Conservation (phyloP, 2,797 vertebrate species). For the Paramormyrops hopkinsi region DNA sequence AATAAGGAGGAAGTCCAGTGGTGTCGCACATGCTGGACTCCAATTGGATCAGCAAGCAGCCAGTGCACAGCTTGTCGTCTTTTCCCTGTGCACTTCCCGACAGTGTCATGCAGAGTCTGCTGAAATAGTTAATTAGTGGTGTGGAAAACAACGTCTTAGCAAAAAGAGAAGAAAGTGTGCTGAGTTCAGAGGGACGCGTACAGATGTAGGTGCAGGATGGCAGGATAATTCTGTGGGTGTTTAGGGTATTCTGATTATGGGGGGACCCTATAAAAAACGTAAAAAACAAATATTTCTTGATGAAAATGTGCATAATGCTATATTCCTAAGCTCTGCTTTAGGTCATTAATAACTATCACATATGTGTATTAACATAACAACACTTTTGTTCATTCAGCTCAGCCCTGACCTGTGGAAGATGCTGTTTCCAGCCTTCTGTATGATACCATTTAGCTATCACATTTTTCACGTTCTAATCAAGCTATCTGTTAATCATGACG, state of each 20-base stretch:
- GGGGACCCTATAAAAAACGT: constrained; percentile 57
- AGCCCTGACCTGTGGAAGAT: background rate
- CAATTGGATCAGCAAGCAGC: constrained; percentile 48
- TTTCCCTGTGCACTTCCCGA: constrained; percentile 51
- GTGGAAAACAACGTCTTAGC: constrained; percentile 41
- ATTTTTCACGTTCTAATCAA: background rate
- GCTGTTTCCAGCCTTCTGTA: background rate
- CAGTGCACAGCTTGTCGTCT: constrained; percentile 47
- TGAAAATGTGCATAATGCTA: constrained; percentile 20
- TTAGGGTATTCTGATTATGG: constrained; percentile 55
- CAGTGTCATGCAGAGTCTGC: constrained; percentile 39
- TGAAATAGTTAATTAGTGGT: constrained; percentile 43
- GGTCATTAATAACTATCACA: background rate
- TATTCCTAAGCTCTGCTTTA: background rate
- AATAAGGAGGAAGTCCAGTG: constrained; percentile 61
- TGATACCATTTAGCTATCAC: background rate
- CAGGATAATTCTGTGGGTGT: constrained; percentile 67
- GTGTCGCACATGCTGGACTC: constrained; percentile 49
- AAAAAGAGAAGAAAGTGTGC: constrained; percentile 43
- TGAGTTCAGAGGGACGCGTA: constrained; percentile 63
- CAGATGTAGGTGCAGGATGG: constrained; percentile 74
- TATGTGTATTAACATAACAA: background rate
- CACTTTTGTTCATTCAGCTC: constrained; percentile 15
- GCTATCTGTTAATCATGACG: background rate
- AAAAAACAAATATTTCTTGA: constrained; percentile 32